Conservation (phyloP, 2,797 vertebrate genomes). For the Tokudaia tokunoshimensis region DNA sequence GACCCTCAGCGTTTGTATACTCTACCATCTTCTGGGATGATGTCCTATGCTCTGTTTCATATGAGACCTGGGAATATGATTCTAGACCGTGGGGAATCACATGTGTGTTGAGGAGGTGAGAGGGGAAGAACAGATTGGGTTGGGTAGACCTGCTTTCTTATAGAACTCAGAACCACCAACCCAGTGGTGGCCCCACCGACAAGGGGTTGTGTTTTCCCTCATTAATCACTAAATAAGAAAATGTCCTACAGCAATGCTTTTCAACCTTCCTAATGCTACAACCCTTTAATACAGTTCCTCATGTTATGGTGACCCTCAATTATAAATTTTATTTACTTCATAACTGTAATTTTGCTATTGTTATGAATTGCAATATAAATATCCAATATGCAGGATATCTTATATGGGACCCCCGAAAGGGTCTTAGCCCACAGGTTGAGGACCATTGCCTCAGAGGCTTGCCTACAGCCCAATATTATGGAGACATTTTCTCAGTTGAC, state of each 20-base stretch:
- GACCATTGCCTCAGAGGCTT: neutral
- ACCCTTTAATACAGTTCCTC: neutral
- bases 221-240: neutral
- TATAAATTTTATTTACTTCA: neutral
- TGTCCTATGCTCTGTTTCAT: neutral
- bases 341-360: neutral
- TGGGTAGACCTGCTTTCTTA: neutral
- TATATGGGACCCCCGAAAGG: neutral
- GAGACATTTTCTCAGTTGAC: neutral
- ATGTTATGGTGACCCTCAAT: neutral
- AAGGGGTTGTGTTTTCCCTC: neutral
- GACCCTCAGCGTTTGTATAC: neutral
- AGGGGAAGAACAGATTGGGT: neutral
- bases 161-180: neutral
- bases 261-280: neutral
- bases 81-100: neutral
- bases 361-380: neutral
- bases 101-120: neutral
- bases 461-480: neutral
- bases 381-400: neutral
- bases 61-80: neutral
- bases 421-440: neutral
- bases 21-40: conserved; percentile 35
- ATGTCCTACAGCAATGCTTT: neutral
- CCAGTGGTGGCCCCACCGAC: neutral